Percentiles rank a stretch among this genome's conserved stretches.
Evolutionary conservation across 92 coral and sea anemone species (phyloP).

Genomic region (Phenganax marumi): DNA sequence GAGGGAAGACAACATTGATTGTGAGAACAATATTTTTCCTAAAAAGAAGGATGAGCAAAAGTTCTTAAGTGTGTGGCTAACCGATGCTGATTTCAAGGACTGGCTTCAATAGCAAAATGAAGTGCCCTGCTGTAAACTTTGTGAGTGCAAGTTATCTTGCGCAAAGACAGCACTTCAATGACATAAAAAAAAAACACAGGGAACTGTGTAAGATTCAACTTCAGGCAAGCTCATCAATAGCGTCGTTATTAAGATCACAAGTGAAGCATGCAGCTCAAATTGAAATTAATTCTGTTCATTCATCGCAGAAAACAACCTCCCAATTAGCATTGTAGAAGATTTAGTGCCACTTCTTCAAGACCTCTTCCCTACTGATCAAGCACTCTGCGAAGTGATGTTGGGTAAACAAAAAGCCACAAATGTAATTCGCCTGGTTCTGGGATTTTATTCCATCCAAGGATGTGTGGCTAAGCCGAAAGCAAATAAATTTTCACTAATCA

Average conservation of each 20-base stretch:
- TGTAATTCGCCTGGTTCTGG: neutral
- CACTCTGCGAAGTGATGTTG: neutral
- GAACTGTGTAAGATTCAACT: neutral
- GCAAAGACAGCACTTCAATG: constrained; percentile 7
- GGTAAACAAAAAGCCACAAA: constrained; percentile 10
- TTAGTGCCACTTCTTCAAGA: neutral
- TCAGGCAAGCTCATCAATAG: neutral
- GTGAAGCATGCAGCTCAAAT: neutral
- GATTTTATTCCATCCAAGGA: neutral
- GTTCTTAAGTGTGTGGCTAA: no score
- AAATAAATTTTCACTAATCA: constrained; percentile 5
- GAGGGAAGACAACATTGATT: no score
- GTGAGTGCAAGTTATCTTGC: neutral
- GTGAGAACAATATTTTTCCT: no score
- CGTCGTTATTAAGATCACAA: neutral
- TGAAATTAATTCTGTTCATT: constrained; percentile 2
- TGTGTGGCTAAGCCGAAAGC: neutral
- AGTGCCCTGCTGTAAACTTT: neutral
- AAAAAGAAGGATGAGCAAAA: no score
- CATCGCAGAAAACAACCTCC: neutral
- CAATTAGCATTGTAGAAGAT: constrained; percentile 9
- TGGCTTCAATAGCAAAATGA: no score
- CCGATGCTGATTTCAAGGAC: no score
- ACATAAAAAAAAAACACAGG: neutral
- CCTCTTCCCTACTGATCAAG: neutral